These are phyloP conservation scores for Larimichthys polyactis DNA, from an alignment of 2,113 vertebrate species.

Conservation along the genomic window DNA sequence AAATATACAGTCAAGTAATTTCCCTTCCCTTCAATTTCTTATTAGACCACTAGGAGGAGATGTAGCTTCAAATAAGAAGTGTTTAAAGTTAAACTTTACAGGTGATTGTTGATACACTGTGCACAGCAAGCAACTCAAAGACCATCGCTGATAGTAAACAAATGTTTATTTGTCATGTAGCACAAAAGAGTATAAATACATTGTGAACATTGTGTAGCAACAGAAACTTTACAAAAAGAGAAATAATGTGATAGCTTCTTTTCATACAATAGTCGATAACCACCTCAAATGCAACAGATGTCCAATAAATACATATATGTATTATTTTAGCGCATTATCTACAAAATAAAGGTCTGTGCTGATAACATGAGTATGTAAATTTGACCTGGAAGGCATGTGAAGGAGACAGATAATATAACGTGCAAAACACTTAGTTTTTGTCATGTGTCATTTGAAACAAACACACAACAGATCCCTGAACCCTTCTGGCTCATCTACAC, in stretches of 20 bases:
- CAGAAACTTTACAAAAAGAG: constrained; percentile 72
- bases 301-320: constrained; percentile 85
- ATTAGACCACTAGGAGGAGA: constrained; percentile 58
- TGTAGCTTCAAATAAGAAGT: constrained; percentile 30
- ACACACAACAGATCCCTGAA: constrained; percentile 36
- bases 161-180: constrained; percentile 77
- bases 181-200: constrained; percentile 81
- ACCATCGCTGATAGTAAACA: constrained; percentile 41
- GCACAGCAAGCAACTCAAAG: neutral
- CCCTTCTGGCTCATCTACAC: constrained; percentile 17
- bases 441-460: too few species aligned
- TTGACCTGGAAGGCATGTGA: constrained; percentile 34
- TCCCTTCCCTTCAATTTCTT: too few species aligned
- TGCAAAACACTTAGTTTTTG: constrained; percentile 28
- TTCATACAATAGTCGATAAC: constrained; percentile 47
- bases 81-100: neutral
- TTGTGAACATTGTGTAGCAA: constrained; percentile 68
- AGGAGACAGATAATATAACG: constrained; percentile 25
- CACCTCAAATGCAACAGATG: constrained; percentile 65
- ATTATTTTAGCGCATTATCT: constrained; percentile 75
- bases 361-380: constrained; percentile 3
- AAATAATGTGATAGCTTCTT: constrained; percentile 48
- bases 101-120: neutral
- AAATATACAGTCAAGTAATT: neutral
- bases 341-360: constrained; percentile 69